These are phyloP conservation scores for Acrossocheilus fasciatus DNA, from an alignment of 2,797 vertebrate species.

Conservation along the genomic window DNA sequence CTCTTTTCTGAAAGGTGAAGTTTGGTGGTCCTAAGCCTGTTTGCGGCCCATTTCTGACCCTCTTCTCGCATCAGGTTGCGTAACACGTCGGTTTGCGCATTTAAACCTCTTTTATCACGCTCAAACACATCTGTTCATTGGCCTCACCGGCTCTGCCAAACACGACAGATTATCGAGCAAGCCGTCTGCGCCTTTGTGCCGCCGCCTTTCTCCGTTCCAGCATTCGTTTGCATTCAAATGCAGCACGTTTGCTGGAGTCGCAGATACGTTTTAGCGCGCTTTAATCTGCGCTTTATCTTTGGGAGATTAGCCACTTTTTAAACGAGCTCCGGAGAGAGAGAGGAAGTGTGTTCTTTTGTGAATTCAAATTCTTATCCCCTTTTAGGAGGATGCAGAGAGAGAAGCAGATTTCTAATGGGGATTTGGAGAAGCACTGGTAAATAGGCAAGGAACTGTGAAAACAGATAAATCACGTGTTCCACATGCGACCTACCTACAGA, in stretches of 20 bases:
- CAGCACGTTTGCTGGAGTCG: slow-evolving; percentile 42
- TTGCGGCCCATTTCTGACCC: slow-evolving; percentile 53
- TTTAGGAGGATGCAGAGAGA: slow-evolving; percentile 55
- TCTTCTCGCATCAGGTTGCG: slow-evolving; percentile 30
- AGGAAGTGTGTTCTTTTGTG: slow-evolving; percentile 66
- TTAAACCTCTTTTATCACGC: slow-evolving; percentile 76
- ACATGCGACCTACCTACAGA: slow-evolving; percentile 43
- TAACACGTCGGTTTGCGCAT: slow-evolving; percentile 49
- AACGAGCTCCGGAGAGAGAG: slow-evolving; percentile 31
- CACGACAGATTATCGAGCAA: slow-evolving; percentile 61
- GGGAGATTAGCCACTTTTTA: slow-evolving; percentile 56
- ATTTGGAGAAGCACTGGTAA: slow-evolving; percentile 74
- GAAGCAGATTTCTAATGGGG: slow-evolving; percentile 60
- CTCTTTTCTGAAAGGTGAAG: slow-evolving; percentile 45
- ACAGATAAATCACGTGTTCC: slow-evolving; percentile 2
- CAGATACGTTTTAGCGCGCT: slow-evolving; percentile 44
- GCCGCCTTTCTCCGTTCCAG: slow-evolving; percentile 33
- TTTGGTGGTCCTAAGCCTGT: slow-evolving; percentile 54
- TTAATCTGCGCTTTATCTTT: slow-evolving; percentile 68
- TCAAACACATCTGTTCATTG: slow-evolving; percentile 78
- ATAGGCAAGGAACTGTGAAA: slow-evolving; percentile 64
- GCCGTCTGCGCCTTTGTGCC: slow-evolving; percentile 59
- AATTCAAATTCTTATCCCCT: slow-evolving; percentile 73
- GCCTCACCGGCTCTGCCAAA: slow-evolving; percentile 62
- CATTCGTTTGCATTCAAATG: slow-evolving; percentile 62